A percentile compares a stretch with the other conserved stretches of the same genome.
Evolutionary conservation across 2,113 vertebrate genomes (phyloP).

Genomic region (Zingel zingel): DNA sequence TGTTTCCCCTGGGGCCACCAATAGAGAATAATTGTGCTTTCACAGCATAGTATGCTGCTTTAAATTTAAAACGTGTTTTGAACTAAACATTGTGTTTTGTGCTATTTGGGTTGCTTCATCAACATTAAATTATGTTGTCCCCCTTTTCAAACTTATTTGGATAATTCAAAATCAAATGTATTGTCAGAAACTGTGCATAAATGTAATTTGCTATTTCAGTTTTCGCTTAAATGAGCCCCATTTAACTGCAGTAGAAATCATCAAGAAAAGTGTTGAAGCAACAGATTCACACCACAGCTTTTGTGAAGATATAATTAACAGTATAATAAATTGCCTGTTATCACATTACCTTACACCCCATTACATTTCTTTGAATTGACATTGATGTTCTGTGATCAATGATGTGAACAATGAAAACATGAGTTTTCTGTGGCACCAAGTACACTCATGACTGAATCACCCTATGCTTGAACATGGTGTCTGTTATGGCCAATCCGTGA

Average conservation of each 20-base stretch:
- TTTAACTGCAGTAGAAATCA: neutral
- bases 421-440: neutral
- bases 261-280: conserved; percentile 18
- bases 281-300: conserved; percentile 36
- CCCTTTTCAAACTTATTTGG: neutral
- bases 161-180: neutral
- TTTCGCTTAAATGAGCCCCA: neutral
- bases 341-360: conserved; percentile 27
- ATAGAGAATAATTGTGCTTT: conserved; percentile 9
- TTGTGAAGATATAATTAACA: conserved; percentile 32
- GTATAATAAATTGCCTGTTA: conserved; percentile 53
- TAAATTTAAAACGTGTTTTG: conserved; percentile 4
- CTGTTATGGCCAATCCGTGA: neutral
- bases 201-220: conserved; percentile 1
- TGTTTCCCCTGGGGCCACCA: neutral
- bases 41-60: neutral
- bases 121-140: conserved; percentile 5
- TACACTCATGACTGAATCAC: neutral
- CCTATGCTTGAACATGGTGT: neutral
- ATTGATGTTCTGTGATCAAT: neutral
- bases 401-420: neutral
- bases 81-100: conserved; percentile 1
- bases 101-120: neutral
- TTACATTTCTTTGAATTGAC: conserved; percentile 25
- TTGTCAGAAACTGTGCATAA: neutral